A percentile compares a stretch with the other conserved stretches of the same genome.
These are phyloP conservation scores for Potorous gilbertii DNA, from an alignment of 2,797 vertebrate species.

Conservation along the genomic window DNA sequence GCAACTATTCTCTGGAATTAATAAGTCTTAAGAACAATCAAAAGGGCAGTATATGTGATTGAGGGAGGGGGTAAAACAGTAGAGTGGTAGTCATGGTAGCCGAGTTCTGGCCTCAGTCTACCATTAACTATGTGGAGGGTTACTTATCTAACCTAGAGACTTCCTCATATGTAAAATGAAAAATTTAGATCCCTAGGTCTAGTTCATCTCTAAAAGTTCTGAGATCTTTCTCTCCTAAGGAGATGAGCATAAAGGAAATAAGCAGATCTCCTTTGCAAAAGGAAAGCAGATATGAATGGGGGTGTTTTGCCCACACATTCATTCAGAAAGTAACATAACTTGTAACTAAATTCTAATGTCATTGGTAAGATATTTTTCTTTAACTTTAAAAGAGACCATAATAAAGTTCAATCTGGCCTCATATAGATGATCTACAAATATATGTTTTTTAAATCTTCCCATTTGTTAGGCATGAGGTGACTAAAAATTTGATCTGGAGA, in stretches of 20 bases:
- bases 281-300: not conserved
- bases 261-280: not conserved
- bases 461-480: not conserved
- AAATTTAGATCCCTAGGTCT: not conserved
- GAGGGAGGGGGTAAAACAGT: not conserved
- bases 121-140: not conserved
- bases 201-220: not conserved
- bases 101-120: not conserved
- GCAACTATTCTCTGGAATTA: slow-evolving; percentile 6
- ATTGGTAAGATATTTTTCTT: not conserved
- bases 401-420: not conserved
- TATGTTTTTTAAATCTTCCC: not conserved
- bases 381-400: not conserved
- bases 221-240: not conserved
- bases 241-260: not conserved
- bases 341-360: not conserved
- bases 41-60: not conserved
- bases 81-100: slow-evolving; percentile 2
- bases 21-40: slow-evolving; percentile 5
- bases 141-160: not conserved
- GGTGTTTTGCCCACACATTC: not conserved
- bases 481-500: not conserved
- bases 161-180: not conserved
- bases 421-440: not conserved
- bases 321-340: not conserved